phyloP scores from a whole-genome alignment of 2,113 vertebrate genomes.

The Petroica traversi region DNA sequence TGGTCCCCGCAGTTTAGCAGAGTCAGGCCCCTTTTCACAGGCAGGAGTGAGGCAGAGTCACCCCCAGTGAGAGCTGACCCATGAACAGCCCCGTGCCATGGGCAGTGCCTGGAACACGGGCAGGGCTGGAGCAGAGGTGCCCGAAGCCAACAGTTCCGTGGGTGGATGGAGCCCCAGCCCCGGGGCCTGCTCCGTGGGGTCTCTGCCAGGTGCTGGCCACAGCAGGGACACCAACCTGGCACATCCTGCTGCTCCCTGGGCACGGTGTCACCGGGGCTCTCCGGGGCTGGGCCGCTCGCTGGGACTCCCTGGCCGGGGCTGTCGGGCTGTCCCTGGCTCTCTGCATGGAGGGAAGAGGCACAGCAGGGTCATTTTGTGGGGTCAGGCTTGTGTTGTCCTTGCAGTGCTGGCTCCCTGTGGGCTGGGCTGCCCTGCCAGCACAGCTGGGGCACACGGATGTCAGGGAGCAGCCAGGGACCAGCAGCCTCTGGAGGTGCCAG shows the following conservation, averaged over 20 bases:
- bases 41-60: background rate
- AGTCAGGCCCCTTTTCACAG: background rate
- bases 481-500: background rate
- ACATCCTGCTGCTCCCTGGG: accelerated
- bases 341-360: background rate
- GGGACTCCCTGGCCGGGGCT: background rate
- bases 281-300: accelerated
- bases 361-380: background rate
- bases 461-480: background rate
- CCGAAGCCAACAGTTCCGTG: background rate
- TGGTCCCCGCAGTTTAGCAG: background rate
- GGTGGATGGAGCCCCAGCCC: background rate
- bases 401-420: accelerated
- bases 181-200: accelerated
- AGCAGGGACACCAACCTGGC: conserved; percentile 40
- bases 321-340: accelerated
- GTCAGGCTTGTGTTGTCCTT: accelerated
- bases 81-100: accelerated
- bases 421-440: background rate
- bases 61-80: background rate
- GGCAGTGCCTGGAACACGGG: accelerated
- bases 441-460: accelerated
- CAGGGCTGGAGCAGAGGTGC: background rate
- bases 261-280: accelerated
- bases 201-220: background rate